Percentiles rank a stretch among this genome's conserved stretches.
Evolutionary conservation across 2,113 vertebrate species (phyloP).

Genomic region (Calidris pygmaea): DNA sequence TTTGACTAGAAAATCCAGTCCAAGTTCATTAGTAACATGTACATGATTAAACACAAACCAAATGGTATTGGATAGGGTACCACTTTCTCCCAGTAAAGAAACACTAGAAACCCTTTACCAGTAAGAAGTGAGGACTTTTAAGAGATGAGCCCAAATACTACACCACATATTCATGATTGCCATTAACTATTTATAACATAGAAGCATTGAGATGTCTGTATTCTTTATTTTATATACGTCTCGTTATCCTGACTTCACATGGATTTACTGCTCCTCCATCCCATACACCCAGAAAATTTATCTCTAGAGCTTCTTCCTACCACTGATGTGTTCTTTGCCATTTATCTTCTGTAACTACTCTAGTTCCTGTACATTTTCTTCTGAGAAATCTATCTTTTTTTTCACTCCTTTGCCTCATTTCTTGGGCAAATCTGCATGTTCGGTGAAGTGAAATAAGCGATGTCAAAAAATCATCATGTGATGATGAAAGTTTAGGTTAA

Average conservation of each 20-base stretch:
- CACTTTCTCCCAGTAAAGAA: background rate
- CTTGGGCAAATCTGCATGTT: background rate
- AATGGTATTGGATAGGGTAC: background rate
- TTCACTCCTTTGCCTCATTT: background rate
- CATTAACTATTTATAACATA: background rate
- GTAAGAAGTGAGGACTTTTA: background rate
- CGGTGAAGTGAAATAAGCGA: background rate
- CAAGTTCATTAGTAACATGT: background rate
- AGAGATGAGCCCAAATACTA: background rate
- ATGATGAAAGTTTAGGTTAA: background rate
- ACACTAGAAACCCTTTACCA: background rate
- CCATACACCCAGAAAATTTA: background rate
- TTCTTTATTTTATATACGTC: background rate
- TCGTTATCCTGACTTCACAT: background rate
- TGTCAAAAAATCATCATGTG: background rate
- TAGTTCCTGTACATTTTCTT: background rate
- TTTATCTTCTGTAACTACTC: background rate
- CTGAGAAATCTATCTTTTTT: background rate
- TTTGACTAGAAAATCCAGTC: background rate
- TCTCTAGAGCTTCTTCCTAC: background rate
- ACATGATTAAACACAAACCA: background rate
- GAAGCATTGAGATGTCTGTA: background rate
- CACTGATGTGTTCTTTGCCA: background rate
- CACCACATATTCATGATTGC: background rate
- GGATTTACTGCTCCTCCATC: background rate